Evolutionary conservation across 2,113 vertebrate genomes (phyloP).

Genomic region (Meles meles): DNA sequence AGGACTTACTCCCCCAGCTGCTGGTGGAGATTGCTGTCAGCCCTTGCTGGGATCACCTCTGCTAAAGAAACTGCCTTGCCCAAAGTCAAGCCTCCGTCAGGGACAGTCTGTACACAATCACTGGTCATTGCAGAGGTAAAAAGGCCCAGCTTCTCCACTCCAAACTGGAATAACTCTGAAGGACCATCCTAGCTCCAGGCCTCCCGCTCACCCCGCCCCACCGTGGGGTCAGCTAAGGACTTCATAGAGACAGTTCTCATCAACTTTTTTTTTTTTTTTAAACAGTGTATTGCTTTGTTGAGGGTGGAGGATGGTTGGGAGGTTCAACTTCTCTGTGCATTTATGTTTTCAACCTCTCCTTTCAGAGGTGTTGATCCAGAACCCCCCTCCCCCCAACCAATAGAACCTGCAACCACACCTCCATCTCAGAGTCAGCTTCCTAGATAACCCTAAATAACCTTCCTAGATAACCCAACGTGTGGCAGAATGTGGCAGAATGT

Average conservation of each 20-base stretch:
- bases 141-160: too few species aligned
- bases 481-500: not conserved
- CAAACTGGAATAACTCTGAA: not conserved
- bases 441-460: too few species aligned
- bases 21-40: rapidly evolving
- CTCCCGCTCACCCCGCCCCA: too few species aligned
- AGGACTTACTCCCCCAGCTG: not conserved
- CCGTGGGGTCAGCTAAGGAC: not conserved
- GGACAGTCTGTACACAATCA: rapidly evolving
- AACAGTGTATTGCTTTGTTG: not conserved
- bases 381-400: too few species aligned
- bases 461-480: not conserved
- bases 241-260: not conserved
- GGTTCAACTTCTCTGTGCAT: not conserved
- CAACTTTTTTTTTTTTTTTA: not conserved
- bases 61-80: not conserved
- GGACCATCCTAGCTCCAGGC: not conserved
- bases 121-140: not conserved
- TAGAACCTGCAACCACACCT: not conserved
- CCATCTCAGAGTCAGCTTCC: not conserved
- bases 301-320: not conserved
- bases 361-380: not conserved
- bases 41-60: not conserved
- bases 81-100: not conserved
- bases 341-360: not conserved